These are phyloP conservation scores for Calidris pygmaea DNA, from an alignment of 2,113 vertebrate species.

Conservation along the genomic window DNA sequence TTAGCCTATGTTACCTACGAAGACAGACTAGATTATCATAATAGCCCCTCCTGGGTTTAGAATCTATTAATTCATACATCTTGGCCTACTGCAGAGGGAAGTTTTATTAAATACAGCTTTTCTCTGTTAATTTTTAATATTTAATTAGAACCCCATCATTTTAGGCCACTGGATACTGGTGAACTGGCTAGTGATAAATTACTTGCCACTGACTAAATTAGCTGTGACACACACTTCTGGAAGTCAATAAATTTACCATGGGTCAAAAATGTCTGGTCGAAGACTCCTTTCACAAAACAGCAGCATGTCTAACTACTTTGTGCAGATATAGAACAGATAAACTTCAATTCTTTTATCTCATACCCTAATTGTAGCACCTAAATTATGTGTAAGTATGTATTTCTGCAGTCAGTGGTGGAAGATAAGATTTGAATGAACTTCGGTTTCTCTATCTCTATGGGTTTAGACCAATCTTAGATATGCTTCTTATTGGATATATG, in stretches of 20 bases:
- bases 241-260: not conserved
- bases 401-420: not conserved
- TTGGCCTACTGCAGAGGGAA: not conserved
- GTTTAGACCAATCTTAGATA: not conserved
- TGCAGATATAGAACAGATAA: not conserved
- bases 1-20: not conserved
- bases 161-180: not conserved
- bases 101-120: constrained; percentile 6
- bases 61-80: not conserved
- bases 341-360: not conserved
- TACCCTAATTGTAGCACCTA: not conserved
- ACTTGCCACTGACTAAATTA: not conserved
- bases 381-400: not conserved
- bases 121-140: not conserved
- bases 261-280: not conserved
- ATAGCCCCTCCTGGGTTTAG: not conserved
- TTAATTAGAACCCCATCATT: not conserved
- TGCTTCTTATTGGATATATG: not conserved
- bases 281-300: not conserved
- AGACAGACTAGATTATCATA: not conserved
- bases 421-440: not conserved
- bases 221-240: not conserved
- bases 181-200: not conserved
- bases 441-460: not conserved
- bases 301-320: not conserved